A percentile compares a stretch with the other conserved stretches of the same genome.
Evolutionary conservation across 2,888 invertebrate genomes (phyloP).

Genomic region (Cheilosia scutellata): DNA sequence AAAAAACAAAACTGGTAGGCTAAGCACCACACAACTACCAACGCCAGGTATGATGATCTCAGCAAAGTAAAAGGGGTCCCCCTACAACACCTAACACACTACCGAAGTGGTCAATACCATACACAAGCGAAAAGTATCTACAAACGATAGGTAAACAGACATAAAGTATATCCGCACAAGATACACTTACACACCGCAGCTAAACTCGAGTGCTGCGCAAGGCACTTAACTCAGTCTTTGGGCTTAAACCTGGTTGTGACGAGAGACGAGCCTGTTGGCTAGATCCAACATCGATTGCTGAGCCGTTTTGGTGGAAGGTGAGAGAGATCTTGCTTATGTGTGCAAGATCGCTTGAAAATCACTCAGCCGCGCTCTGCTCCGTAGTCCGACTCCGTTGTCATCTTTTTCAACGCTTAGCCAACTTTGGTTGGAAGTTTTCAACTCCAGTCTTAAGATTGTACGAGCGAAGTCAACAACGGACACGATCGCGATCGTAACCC

Average conservation of each 20-base stretch:
- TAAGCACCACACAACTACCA: conserved; percentile 59
- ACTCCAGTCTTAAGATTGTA: conserved; percentile 76
- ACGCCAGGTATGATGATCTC: conserved; percentile 72
- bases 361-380: conserved; percentile 54
- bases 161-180: conserved; percentile 33
- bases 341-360: conserved; percentile 43
- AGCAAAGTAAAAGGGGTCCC: conserved; percentile 70
- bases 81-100: conserved; percentile 34
- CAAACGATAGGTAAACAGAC: conserved; percentile 46
- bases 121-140: conserved; percentile 47
- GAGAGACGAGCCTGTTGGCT: not conserved
- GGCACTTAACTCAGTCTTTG: conserved; percentile 43
- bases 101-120: conserved; percentile 66
- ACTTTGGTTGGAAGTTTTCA: conserved; percentile 59
- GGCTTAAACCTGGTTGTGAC: conserved; percentile 55
- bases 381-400: conserved; percentile 10
- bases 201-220: conserved; percentile 35
- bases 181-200: conserved; percentile 40
- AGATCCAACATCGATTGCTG: not conserved
- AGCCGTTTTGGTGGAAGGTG: conserved; percentile 1
- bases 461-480: conserved; percentile 75
- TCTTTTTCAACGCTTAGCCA: conserved; percentile 59
- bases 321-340: conserved; percentile 6
- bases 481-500: conserved; percentile 68
- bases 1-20: conserved; percentile 76